Evolutionary conservation across 53 echinoderm and acorn worm genomes (phyloP).

Genomic region (Zoroaster sp.): DNA sequence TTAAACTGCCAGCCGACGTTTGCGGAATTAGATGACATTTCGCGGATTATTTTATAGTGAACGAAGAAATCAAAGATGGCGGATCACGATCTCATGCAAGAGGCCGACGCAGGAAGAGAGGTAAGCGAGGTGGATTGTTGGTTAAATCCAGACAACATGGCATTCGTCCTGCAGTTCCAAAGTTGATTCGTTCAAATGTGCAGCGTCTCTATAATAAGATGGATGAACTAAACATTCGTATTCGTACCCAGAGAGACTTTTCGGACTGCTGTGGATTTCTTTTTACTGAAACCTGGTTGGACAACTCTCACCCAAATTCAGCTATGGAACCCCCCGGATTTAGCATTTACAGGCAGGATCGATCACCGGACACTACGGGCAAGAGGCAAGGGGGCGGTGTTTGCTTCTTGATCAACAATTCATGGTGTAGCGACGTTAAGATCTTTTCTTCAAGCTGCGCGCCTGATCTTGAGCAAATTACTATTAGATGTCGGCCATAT

Average conservation of each 20-base stretch:
- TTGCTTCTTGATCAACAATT: slow-evolving; percentile 17
- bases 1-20: slow-evolving; percentile 8
- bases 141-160: slow-evolving; percentile 28
- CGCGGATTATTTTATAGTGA: slow-evolving; percentile 2
- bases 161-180: slow-evolving; percentile 12
- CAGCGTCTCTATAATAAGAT: slow-evolving; percentile 29
- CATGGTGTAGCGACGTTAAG: slow-evolving; percentile 39
- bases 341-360: slow-evolving; percentile 24
- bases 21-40: neutral
- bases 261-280: slow-evolving; percentile 1
- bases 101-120: slow-evolving; percentile 22
- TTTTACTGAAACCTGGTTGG: slow-evolving; percentile 37
- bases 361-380: slow-evolving; percentile 6
- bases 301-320: slow-evolving; percentile 19
- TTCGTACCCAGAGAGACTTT: slow-evolving; percentile 27
- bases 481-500: slow-evolving; percentile 47
- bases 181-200: slow-evolving; percentile 17
- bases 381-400: slow-evolving; percentile 17
- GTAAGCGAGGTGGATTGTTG: slow-evolving; percentile 25
- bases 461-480: slow-evolving; percentile 49
- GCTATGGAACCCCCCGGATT: slow-evolving; percentile 34
- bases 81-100: slow-evolving; percentile 13
- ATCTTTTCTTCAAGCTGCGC: slow-evolving; percentile 42
- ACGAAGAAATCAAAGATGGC: slow-evolving; percentile 9
- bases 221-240: slow-evolving; percentile 15